phyloP scores from a whole-genome alignment of 1,140 invertebrate species.

The Drosophila athabasca region DNA sequence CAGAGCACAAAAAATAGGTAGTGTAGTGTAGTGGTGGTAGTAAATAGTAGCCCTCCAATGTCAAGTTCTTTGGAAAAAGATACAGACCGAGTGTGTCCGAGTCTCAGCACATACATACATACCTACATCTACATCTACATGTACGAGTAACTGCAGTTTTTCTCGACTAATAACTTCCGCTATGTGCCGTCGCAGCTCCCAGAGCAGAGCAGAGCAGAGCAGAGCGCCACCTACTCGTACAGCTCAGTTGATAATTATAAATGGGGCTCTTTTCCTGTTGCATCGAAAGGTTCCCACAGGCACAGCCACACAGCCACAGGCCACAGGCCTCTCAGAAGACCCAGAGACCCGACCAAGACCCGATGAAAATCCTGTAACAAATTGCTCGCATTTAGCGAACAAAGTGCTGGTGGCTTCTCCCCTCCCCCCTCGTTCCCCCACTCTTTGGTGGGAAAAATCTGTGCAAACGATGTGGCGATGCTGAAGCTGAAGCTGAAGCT shows the following conservation, averaged over 20 bases:
- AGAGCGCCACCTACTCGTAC: constrained; percentile 57
- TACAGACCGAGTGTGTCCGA: too few relatives aligned
- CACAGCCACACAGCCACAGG: too few relatives aligned
- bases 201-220: neutral
- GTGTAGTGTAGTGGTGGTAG: too few relatives aligned
- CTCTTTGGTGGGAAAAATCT: constrained; percentile 28
- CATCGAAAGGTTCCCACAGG: constrained; percentile 37
- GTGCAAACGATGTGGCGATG: too few relatives aligned
- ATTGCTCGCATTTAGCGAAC: constrained; percentile 76
- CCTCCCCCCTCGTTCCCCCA: constrained; percentile 3
- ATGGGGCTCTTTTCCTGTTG: constrained; percentile 43
- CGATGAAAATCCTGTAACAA: constrained; percentile 69
- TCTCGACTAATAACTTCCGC: constrained; percentile 70
- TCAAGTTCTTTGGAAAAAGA: constrained; percentile 68
- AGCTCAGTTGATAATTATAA: constrained; percentile 65
- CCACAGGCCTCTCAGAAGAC: too few relatives aligned
- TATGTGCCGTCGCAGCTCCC: constrained; percentile 32
- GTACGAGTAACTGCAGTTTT: constrained; percentile 49
- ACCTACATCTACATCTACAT: too few relatives aligned
- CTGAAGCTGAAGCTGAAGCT: constrained; percentile 16
- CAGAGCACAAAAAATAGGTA: neutral
- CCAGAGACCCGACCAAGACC: neutral
- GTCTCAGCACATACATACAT: constrained; percentile 13
- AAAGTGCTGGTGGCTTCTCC: constrained; percentile 49
- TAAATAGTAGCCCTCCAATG: constrained; percentile 20